Base-by-base conservation (phyloP, 2,113 vertebrate species). In the Amphiprion ocellaris region DNA sequence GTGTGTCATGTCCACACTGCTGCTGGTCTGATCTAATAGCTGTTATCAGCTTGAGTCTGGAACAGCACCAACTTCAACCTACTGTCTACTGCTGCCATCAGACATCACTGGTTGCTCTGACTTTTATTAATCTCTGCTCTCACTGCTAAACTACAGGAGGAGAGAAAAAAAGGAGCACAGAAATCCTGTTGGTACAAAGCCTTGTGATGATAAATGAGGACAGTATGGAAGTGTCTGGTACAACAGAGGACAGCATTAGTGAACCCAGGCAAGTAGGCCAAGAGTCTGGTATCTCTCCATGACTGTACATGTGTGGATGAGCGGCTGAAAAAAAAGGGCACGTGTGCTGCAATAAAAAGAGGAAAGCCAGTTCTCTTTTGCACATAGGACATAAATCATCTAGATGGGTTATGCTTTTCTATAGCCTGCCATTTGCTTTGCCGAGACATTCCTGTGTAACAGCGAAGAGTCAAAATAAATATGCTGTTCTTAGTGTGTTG, bases 391-490 rank as follows among this genome's bases (percentile, higher is more conserved):
- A 80, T 94, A 89, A 92, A 94, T 94, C 93, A 92, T 78, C 46
- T 33, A 65, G 82, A 89, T 71, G 86, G 87, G 71, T 77, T 78
- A 23, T 84, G 82, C 82, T 81, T 85, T 85, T 83, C 90, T 74
- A 49, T 71, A 88, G 79, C 84, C 84, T 89, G 86, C 90, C 87
- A 94, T 93, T 92, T 91, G 88, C 90, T 85, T 64, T 63, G 84
- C 89, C 24, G 81, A 92, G 79, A 86, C 91, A 92, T 89, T 93
- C 87, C 83, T 84, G 75, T 72, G 83, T 78, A 79, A 82, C 87
- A 75, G 81, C 82, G 80, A 71, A 77, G 74, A 92, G 86, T 90
- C 79, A 83, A 92, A 93, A 92, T 90, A 92, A 92, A 92, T 87
- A 81, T 55, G 85, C 78, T 87, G 91, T 92, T 86, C 63, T 83